Evolutionary conservation across 2,797 vertebrate species (phyloP).

Genomic region (Notamacropus eugenii): DNA sequence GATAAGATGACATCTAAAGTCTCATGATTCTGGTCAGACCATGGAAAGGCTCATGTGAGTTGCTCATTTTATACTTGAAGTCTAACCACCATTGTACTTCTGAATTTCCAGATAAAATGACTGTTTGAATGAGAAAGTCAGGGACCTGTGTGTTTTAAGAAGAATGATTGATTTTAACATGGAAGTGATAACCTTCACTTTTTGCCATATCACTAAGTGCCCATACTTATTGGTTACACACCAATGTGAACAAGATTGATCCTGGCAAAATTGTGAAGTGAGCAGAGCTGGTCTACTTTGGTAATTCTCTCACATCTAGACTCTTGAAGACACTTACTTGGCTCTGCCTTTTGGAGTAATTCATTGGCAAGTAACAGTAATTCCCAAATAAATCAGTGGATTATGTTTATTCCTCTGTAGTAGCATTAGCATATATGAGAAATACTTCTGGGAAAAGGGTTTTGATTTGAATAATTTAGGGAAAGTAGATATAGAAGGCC

Average conservation of each 20-base stretch:
- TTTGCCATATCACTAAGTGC: not conserved
- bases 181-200: not conserved
- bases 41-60: too few species aligned
- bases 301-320: not conserved
- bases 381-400: not conserved
- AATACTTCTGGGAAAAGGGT: not conserved
- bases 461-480: not conserved
- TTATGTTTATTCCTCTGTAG: not conserved
- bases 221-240: not conserved
- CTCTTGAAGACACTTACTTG: not conserved
- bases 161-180: not conserved
- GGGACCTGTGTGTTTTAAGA: not conserved
- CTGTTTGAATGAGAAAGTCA: not conserved
- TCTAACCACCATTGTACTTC: too few species aligned
- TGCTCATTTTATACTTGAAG: too few species aligned
- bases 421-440: not conserved
- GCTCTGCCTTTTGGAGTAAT: not conserved
- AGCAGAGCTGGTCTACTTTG: not conserved
- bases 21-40: not conserved
- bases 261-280: not conserved
- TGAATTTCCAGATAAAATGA: too few species aligned
- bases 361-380: not conserved
- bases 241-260: not conserved
- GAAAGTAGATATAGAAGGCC: not conserved
- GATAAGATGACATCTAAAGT: not conserved